Evolutionary conservation across 2,888 invertebrate species (phyloP), one percentile per base, ranked within the genome.

Genomic region (Elaeidobius kamerunicus): DNA sequence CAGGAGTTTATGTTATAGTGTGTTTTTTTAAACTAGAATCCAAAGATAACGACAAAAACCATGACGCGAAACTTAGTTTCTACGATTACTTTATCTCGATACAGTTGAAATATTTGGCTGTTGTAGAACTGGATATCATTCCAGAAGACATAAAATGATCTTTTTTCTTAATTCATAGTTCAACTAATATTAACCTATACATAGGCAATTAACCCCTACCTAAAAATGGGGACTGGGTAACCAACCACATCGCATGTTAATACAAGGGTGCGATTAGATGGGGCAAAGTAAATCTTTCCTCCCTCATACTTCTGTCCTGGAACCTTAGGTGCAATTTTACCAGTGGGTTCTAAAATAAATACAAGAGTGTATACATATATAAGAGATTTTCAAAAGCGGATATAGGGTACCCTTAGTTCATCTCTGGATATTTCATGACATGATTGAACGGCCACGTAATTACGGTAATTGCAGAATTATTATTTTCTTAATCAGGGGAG

Each of bases 171-270:
- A n/a, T n/a, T n/a, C n/a, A n/a, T n/a, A n/a, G n/a, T n/a, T n/a
- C n/a, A n/a, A n/a, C n/a, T n/a, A n/a, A n/a, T n/a, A n/a, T n/a
- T n/a, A n/a, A n/a, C n/a, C n/a, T n/a, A n/a, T n/a, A n/a, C n/a
- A n/a, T n/a, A n/a, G n/a, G n/a, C n/a, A n/a, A 23, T 12, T 20
- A 40, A 23, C 9, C 15, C 35, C 76, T 81, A 86, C 86, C 85
- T 84, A 79, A 80, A 84, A 59, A 79, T 65, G 55, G 86, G 86
- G 57, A 80, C 80, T 57, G 86, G 86, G 70, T 77, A 85, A 65
- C 83, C 84, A 66, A 83, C 81, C 60, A 83, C 79, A 69, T 83
- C 81, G 72, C 86, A 86, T 61, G 81, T 79, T 69, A 86, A 73
- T 64, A 82, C 82, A 57, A 80, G 77, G 61, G 78, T 75, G 62